Evolutionary conservation across 2,888 invertebrate species (phyloP).

Genomic region (Drosophila flavopinicola): DNA sequence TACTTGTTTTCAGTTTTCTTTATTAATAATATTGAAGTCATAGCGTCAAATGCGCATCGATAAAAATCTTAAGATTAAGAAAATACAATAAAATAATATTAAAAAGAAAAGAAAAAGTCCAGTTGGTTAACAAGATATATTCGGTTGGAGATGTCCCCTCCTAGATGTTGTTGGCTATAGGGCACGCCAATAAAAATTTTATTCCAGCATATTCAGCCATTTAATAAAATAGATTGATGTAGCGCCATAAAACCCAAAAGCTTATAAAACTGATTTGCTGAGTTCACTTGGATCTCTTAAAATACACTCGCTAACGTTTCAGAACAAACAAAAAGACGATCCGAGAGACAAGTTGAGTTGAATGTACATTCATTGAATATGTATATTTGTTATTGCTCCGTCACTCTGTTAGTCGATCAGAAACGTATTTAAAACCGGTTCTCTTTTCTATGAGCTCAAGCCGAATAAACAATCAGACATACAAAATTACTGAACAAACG

Average conservation of each 20-base stretch:
- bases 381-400: constrained; percentile 21
- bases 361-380: constrained; percentile 5
- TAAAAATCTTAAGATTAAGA: too few relatives aligned
- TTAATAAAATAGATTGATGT: neutral
- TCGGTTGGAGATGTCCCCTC: too few relatives aligned
- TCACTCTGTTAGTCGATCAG: constrained; percentile 28
- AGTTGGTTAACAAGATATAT: too few relatives aligned
- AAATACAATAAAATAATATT: too few relatives aligned
- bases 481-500: constrained; percentile 27
- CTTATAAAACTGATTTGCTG: constrained; percentile 2
- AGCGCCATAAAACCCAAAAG: neutral
- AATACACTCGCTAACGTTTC: neutral
- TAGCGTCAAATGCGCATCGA: too few relatives aligned
- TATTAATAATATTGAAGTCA: too few relatives aligned
- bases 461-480: constrained; percentile 34
- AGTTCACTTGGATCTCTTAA: neutral
- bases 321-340: constrained; percentile 23
- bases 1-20: too few relatives aligned
- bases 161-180: too few relatives aligned
- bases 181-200: too few relatives aligned
- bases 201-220: constrained; percentile 9
- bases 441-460: constrained; percentile 11
- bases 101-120: too few relatives aligned
- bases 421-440: constrained; percentile 69
- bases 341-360: constrained; percentile 7